phyloP scores from a whole-genome alignment of 2,113 vertebrate genomes.

The Sylvietta virens region DNA sequence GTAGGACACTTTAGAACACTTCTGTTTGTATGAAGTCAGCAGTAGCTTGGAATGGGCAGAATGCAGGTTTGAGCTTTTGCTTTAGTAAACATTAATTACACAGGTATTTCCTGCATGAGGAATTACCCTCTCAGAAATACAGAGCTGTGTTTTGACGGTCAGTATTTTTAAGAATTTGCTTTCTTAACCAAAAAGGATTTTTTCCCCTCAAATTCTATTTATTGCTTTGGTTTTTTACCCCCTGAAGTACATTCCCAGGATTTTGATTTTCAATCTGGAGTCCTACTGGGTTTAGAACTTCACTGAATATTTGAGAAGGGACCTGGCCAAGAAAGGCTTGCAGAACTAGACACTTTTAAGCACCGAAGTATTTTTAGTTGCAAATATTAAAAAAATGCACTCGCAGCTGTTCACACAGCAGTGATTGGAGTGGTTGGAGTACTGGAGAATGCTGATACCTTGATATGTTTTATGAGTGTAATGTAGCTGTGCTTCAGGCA shows the following conservation, averaged over 20 bases:
- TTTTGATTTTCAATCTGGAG: not conserved
- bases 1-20: not conserved
- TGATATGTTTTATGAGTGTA: conserved; percentile 18
- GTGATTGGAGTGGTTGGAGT: not conserved
- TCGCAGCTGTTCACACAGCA: conserved; percentile 33
- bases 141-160: not conserved
- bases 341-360: not conserved
- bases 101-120: not conserved
- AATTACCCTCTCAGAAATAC: not conserved
- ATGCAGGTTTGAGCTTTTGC: not conserved
- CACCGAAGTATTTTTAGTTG: conserved; percentile 3
- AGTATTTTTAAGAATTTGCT: not conserved
- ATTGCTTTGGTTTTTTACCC: not conserved
- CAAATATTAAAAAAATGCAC: conserved; percentile 40
- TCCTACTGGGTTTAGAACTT: not conserved
- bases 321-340: not conserved
- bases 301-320: not conserved
- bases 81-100: not conserved
- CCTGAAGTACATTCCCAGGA: not conserved
- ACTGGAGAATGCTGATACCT: conserved; percentile 47
- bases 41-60: not conserved
- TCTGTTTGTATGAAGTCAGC: not conserved
- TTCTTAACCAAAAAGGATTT: not conserved
- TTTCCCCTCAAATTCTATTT: not conserved
- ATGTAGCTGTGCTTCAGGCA: conserved; percentile 44